Conservation (phyloP, 2,797 vertebrate genomes). For the Sciaenops ocellatus region DNA sequence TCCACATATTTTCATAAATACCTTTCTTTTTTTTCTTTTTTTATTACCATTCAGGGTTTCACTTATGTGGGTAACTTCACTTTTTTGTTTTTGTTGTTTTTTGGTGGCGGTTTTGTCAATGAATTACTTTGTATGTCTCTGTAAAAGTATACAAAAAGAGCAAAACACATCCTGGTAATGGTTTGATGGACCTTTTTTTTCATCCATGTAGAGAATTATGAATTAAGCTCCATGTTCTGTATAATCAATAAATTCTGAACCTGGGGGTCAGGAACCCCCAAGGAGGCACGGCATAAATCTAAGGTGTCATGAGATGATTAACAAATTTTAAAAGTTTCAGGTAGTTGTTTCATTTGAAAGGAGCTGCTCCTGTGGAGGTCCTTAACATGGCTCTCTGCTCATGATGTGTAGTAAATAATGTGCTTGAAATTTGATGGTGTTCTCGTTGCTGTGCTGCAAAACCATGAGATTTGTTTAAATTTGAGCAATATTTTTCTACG, state of each 20-base stretch:
- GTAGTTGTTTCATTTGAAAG: neutral
- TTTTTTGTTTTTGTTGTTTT: neutral
- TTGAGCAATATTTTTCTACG: conserved; percentile 23
- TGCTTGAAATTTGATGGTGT: neutral
- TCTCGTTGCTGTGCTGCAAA: conserved; percentile 15
- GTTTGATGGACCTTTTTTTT: neutral
- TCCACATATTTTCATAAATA: neutral
- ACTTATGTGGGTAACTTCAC: neutral
- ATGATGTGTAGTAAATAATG: neutral
- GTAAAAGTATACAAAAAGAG: neutral
- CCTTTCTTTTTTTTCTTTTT: neutral
- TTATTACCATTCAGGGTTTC: neutral
- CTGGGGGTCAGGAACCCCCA: too few relatives aligned
- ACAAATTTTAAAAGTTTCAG: too few relatives aligned
- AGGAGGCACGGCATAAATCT: neutral
- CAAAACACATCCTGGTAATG: conserved; percentile 1
- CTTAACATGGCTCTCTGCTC: neutral
- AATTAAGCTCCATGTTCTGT: neutral
- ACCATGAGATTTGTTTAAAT: neutral
- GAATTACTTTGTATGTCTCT: conserved; percentile 11
- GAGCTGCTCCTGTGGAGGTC: neutral
- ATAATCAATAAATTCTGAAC: neutral
- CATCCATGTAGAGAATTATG: neutral
- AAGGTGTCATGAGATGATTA: neutral
- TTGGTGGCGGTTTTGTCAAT: neutral